phyloP scores from a whole-genome alignment of 2,797 vertebrate genomes.

The Erpetoichthys calabaricus region DNA sequence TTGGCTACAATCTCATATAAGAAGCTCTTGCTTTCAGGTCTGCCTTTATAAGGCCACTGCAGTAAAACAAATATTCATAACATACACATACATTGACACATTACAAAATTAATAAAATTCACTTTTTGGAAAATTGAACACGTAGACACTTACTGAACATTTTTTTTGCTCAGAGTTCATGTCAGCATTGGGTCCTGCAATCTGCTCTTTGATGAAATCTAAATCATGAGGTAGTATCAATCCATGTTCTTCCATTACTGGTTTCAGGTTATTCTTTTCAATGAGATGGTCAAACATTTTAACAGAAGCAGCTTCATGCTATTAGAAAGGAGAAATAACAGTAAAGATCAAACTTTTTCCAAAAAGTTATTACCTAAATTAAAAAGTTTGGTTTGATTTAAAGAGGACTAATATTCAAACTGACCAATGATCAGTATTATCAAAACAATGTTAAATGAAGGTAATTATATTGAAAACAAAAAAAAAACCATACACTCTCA shows the following conservation, averaged over 20 bases:
- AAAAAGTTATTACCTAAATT: background rate
- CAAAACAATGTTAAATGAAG: too few relatives aligned
- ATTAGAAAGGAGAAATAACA: slow-evolving; percentile 17
- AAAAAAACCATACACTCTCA: too few relatives aligned
- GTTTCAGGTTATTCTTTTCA: slow-evolving; percentile 47
- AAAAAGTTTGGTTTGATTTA: too few relatives aligned
- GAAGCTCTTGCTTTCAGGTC: slow-evolving; percentile 70
- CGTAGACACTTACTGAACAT: slow-evolving; percentile 22
- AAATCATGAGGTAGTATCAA: slow-evolving; percentile 68
- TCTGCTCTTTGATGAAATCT: slow-evolving; percentile 84
- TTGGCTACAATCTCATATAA: slow-evolving; percentile 94
- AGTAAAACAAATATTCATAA: slow-evolving; percentile 6
- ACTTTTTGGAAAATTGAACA: background rate
- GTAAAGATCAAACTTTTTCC: background rate
- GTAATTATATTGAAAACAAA: too few relatives aligned
- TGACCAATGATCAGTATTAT: too few relatives aligned
- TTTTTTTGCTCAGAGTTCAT: slow-evolving; percentile 15
- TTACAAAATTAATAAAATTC: background rate
- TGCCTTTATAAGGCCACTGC: slow-evolving; percentile 73
- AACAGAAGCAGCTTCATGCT: slow-evolving; percentile 75
- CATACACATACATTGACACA: background rate
- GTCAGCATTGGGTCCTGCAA: slow-evolving; percentile 48
- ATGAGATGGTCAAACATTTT: slow-evolving; percentile 86
- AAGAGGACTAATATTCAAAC: too few relatives aligned
- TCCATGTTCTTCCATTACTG: slow-evolving; percentile 52